A percentile compares a stretch with the other conserved stretches of the same genome.
Evolutionary conservation across 2,888 invertebrate genomes (phyloP).

Genomic region (Prosapia bicincta): DNA sequence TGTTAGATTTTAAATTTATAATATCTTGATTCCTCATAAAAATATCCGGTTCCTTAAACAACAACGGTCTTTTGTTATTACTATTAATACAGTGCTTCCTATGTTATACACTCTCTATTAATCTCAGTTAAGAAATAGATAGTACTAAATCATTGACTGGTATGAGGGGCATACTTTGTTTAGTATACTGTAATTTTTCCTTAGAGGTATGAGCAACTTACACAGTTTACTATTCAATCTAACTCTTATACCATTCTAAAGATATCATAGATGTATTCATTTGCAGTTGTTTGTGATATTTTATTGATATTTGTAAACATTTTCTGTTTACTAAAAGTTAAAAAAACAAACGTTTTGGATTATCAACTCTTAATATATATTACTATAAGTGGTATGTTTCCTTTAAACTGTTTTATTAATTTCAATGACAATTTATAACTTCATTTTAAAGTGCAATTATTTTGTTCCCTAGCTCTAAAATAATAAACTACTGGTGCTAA

Average conservation of each 20-base stretch:
- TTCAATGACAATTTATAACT: too few relatives aligned
- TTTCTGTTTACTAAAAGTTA: neutral
- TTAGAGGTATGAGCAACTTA: neutral
- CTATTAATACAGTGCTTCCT: conserved; percentile 28
- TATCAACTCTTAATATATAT: neutral
- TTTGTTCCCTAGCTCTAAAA: too few relatives aligned
- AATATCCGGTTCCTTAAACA: conserved; percentile 25
- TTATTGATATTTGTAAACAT: neutral
- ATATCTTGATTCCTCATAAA: conserved; percentile 11
- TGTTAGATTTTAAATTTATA: neutral
- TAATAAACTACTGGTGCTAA: neutral
- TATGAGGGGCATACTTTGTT: neutral
- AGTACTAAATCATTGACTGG: neutral
- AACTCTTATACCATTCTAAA: neutral
- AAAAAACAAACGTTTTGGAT: neutral
- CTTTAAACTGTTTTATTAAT: too few relatives aligned
- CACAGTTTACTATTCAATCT: neutral
- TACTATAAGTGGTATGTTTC: too few relatives aligned
- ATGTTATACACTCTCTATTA: conserved; percentile 20
- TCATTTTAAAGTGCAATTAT: too few relatives aligned
- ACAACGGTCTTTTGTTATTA: conserved; percentile 29
- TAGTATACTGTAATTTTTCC: neutral
- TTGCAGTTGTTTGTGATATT: neutral
- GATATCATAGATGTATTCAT: neutral
- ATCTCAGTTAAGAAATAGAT: neutral